phyloP scores from a whole-genome alignment of 2,888 invertebrate species.

The Philereme vetulata region DNA sequence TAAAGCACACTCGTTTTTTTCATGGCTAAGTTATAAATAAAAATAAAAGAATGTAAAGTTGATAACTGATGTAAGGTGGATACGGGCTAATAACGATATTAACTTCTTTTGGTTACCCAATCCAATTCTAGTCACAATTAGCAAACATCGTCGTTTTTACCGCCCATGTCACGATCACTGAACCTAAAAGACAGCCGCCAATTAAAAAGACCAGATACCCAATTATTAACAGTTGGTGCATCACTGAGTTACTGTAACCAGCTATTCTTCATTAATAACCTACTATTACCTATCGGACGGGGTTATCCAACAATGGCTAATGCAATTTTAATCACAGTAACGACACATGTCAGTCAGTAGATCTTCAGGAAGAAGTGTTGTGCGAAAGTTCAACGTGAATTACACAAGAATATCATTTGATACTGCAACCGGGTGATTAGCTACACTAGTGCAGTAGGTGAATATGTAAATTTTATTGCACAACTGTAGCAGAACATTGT shows the following conservation, averaged over 20 bases:
- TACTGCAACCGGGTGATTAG: constrained; percentile 44
- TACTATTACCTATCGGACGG: constrained; percentile 15
- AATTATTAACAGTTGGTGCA: constrained; percentile 16
- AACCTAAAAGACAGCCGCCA: constrained; percentile 13
- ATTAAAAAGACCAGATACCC: constrained; percentile 10
- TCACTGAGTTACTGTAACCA: constrained; percentile 8
- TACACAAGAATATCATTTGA: constrained; percentile 61
- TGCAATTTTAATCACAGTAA: constrained; percentile 43
- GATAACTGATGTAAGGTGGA: not conserved
- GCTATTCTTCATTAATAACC: constrained; percentile 16
- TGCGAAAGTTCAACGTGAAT: constrained; percentile 58
- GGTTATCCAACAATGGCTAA: constrained; percentile 40
- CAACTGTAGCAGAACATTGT: constrained; percentile 50
- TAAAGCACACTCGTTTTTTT: too few relatives aligned
- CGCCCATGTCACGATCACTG: constrained; percentile 4
- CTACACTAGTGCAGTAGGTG: constrained; percentile 47
- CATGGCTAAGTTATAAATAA: too few relatives aligned
- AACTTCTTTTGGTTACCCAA: constrained; percentile 10
- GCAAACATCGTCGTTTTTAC: constrained; percentile 2
- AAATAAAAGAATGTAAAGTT: not conserved
- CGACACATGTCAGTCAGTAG: constrained; percentile 28
- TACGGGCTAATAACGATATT: constrained; percentile 23
- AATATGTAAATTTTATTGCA: constrained; percentile 56
- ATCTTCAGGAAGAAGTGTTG: constrained; percentile 43
- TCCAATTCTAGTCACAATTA: constrained; percentile 4